Base-by-base conservation (phyloP, 35 echinoderm and acorn worm genomes). In the Apostichopus japonicus region DNA sequence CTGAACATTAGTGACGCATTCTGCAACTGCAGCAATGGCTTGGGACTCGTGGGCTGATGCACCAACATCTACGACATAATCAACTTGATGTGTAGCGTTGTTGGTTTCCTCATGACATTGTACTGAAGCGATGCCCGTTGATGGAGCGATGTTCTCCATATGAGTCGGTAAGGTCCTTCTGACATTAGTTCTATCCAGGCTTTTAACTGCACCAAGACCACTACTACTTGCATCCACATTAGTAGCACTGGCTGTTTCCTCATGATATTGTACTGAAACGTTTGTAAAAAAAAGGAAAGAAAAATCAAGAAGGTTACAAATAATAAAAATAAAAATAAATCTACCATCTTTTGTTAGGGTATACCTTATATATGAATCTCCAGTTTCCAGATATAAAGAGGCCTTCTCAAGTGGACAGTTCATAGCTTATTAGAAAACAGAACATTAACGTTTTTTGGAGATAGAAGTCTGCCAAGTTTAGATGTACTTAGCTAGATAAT, bases 41-140 rank as follows among this genome's bases (percentile, higher is more conserved):
- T 52, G 33, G 15, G 79, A 82, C 79, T 82, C 54, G 23, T 52
- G 79, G 25, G 79, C 22, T 82, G 79, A 82, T 56, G 44, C 44
- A 16, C 15, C 17, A 19, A 19, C 71, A 15, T 21, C 71, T 19
- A 75, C 16, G 6, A 19, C 16, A 21, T 14, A 75, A 19, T 75
- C 14, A 14, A 75, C 16, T 23, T 19, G 15, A 75, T 23, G 7
- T 7, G 21, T 1, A 75, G 17, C 22, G 4, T 21, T 19, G 7
- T 19, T 25, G 8, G 11, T 44, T 82, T 56, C 44, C 79, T 82
- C 23, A 82, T 56, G 6, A 82, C 15, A 8, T 44, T 56, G 79
- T 11, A 8, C 8, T 13, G 23, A 53, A 17, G 23, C 27, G 8
- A 5, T 25, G 7, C 5, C 54, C 11, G 23, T 56, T 51, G 6